A percentile compares a stretch with the other conserved stretches of the same genome.
Evolutionary conservation across 2,888 invertebrate species (phyloP).

Genomic region (Melanchra persicariae): DNA sequence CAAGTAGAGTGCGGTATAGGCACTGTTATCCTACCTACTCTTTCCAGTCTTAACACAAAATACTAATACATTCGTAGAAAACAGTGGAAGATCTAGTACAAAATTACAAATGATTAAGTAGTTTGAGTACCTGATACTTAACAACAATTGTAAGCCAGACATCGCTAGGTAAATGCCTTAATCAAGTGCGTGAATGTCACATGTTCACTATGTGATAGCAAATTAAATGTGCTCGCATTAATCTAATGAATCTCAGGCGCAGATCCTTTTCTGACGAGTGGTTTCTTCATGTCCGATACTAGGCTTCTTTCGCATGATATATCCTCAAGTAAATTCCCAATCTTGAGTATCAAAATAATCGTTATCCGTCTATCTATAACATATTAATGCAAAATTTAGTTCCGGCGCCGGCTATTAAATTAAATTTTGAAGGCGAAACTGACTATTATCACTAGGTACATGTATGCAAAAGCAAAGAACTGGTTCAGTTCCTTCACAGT

Average conservation of each 20-base stretch:
- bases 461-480: constrained; percentile 30
- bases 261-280: constrained; percentile 5
- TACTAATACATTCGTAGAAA: neutral
- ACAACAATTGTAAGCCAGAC: constrained; percentile 47
- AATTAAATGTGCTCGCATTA: constrained; percentile 47
- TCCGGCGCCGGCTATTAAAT: constrained; percentile 19
- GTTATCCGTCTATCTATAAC: constrained; percentile 3
- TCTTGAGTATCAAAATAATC: constrained; percentile 9
- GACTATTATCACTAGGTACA: constrained; percentile 3
- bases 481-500: constrained; percentile 20
- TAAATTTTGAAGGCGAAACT: constrained; percentile 27
- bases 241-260: constrained; percentile 26
- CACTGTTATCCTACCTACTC: neutral
- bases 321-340: neutral
- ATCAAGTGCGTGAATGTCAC: constrained; percentile 69
- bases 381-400: constrained; percentile 25
- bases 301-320: neutral
- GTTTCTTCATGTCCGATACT: constrained; percentile 9
- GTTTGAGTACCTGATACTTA: constrained; percentile 30
- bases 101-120: constrained; percentile 16
- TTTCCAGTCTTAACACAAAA: neutral
- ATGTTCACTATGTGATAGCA: constrained; percentile 59
- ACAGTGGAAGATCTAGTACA: neutral
- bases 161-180: constrained; percentile 69
- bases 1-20: neutral